phyloP scores from a whole-genome alignment of 2,113 vertebrate genomes.

The Grammomys surdaster region DNA sequence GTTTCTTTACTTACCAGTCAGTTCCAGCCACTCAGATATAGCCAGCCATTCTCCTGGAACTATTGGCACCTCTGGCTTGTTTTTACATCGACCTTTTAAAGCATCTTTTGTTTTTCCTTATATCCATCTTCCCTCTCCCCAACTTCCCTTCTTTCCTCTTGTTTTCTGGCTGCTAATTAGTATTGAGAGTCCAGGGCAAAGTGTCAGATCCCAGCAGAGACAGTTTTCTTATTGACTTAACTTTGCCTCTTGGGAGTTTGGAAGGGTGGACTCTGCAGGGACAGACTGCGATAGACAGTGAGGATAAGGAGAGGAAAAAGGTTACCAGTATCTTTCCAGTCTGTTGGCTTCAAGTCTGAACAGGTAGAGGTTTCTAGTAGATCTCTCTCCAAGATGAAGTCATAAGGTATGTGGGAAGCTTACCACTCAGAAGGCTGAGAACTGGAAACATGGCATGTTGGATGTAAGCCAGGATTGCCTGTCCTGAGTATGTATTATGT shows the following conservation, averaged over 20 bases:
- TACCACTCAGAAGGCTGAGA: background rate
- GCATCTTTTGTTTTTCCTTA: constrained; percentile 8
- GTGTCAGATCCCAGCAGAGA: background rate
- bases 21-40: background rate
- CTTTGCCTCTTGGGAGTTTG: background rate
- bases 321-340: background rate
- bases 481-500: background rate
- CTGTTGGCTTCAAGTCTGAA: constrained; percentile 13
- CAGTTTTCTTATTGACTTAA: background rate
- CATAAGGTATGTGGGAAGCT: background rate
- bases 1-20: background rate
- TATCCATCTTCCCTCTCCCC: background rate
- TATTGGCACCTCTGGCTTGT: background rate
- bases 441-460: background rate
- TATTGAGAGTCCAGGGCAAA: background rate
- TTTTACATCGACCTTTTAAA: constrained; percentile 10
- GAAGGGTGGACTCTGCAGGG: background rate
- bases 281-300: background rate
- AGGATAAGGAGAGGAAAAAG: background rate
- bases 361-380: constrained; percentile 3
- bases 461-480: background rate
- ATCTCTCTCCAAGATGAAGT: background rate
- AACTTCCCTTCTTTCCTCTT: too few relatives aligned
- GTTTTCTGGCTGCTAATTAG: background rate
- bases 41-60: background rate